Conservation (phyloP, 2,797 vertebrate species). For the Acomys russatus region DNA sequence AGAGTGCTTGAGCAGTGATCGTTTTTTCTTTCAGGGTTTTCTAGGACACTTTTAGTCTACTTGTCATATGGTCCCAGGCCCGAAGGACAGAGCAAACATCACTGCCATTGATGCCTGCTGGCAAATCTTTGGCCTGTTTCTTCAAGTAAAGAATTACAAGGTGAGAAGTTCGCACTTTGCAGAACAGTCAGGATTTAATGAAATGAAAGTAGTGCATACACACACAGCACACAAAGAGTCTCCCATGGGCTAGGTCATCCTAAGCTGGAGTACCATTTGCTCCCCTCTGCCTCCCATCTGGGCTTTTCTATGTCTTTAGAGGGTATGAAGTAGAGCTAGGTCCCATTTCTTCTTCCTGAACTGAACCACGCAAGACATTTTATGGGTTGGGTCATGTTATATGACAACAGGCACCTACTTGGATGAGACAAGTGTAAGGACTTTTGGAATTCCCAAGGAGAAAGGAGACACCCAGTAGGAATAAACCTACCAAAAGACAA, state of each 20-base stretch:
- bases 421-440: background rate
- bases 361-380: background rate
- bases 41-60: background rate
- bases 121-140: background rate
- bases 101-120: background rate
- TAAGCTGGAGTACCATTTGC: background rate
- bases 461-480: background rate
- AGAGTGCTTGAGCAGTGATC: background rate
- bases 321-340: background rate
- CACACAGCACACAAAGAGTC: background rate
- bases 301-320: background rate
- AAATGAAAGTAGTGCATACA: background rate
- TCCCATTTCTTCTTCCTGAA: background rate
- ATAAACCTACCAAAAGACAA: background rate
- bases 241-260: background rate
- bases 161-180: background rate
- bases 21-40: background rate
- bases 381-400: background rate
- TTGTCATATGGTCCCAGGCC: constrained; percentile 4
- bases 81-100: background rate
- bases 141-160: background rate
- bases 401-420: background rate
- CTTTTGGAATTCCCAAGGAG: background rate
- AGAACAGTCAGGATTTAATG: background rate
- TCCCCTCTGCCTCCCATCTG: background rate